These are phyloP conservation scores for Bagarius yarrelli DNA, from an alignment of 2,113 vertebrate genomes.

Conservation along the genomic window DNA sequence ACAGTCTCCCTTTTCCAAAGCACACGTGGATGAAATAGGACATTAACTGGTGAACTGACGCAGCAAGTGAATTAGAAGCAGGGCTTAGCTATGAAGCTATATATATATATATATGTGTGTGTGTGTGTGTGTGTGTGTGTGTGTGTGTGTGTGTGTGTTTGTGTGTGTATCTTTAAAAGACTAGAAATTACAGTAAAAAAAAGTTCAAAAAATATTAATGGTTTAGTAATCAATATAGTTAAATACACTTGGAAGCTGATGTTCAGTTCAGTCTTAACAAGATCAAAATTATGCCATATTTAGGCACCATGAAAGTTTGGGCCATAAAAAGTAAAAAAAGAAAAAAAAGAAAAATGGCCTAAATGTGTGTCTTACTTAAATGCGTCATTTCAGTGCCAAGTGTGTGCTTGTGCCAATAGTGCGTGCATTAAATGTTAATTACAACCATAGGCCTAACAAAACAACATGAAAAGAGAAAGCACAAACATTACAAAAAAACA, in stretches of 20 bases:
- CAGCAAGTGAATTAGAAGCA: slow-evolving; percentile 18
- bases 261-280: slow-evolving; percentile 3
- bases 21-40: slow-evolving; percentile 31
- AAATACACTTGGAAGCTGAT: background rate
- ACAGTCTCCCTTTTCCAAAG: slow-evolving; percentile 40
- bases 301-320: slow-evolving; percentile 7
- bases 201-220: background rate
- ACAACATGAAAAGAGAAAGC: slow-evolving; percentile 34
- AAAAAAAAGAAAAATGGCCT: slow-evolving; percentile 17
- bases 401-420: slow-evolving; percentile 22
- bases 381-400: slow-evolving; percentile 43
- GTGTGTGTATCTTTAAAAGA: background rate
- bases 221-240: background rate
- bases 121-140: no score
- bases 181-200: background rate
- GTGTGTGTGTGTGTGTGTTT: no score
- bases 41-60: slow-evolving; percentile 33
- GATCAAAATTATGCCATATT: no score
- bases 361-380: slow-evolving; percentile 30
- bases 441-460: slow-evolving; percentile 38
- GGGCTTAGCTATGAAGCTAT: background rate
- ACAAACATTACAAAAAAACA: slow-evolving; percentile 22
- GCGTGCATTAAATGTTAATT: slow-evolving; percentile 49
- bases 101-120: no score
- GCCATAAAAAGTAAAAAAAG: slow-evolving; percentile 6